Evolutionary conservation across 2,888 invertebrate species (phyloP).

Genomic region (Hyles lineata): DNA sequence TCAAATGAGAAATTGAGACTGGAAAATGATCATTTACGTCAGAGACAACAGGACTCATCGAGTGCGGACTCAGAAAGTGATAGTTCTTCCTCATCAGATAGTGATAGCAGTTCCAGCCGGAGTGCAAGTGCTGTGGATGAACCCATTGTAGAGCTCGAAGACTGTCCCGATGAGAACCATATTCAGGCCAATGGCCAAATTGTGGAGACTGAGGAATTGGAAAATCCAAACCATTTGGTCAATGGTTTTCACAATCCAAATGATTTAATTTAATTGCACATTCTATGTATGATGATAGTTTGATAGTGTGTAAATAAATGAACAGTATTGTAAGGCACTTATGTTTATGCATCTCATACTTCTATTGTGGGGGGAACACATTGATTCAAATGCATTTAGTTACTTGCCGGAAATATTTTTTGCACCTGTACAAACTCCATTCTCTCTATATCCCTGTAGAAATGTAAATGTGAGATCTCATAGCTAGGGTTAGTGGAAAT

Average conservation of each 20-base stretch:
- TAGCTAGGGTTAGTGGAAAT: conserved; percentile 55
- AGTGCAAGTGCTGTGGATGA: conserved; percentile 57
- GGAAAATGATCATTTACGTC: conserved; percentile 86
- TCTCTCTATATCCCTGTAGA: conserved; percentile 38
- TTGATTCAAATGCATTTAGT: conserved; percentile 51
- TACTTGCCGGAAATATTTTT: conserved; percentile 54
- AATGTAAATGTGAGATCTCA: conserved; percentile 75
- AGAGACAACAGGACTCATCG: conserved; percentile 68
- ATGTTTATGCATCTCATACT: conserved; percentile 27
- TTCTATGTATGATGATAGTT: conserved; percentile 7
- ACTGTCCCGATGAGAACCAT: conserved; percentile 49
- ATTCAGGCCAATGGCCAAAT: conserved; percentile 54
- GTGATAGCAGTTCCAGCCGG: conserved; percentile 76
- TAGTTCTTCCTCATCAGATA: conserved; percentile 80
- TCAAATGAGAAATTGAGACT: conserved; percentile 86
- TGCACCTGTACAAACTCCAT: neutral
- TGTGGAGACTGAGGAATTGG: conserved; percentile 56
- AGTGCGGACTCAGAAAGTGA: conserved; percentile 87
- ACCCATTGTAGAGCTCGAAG: conserved; percentile 43
- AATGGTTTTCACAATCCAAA: conserved; percentile 73
- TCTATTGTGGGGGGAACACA: conserved; percentile 25
- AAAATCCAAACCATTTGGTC: conserved; percentile 57
- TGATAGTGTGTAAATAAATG: conserved; percentile 19
- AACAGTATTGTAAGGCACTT: conserved; percentile 26
- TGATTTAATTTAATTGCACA: conserved; percentile 43